Percentiles rank a stretch among this genome's conserved stretches.
phyloP scores from a whole-genome alignment of 2,888 invertebrate genomes.

The Stramonita haemastoma region DNA sequence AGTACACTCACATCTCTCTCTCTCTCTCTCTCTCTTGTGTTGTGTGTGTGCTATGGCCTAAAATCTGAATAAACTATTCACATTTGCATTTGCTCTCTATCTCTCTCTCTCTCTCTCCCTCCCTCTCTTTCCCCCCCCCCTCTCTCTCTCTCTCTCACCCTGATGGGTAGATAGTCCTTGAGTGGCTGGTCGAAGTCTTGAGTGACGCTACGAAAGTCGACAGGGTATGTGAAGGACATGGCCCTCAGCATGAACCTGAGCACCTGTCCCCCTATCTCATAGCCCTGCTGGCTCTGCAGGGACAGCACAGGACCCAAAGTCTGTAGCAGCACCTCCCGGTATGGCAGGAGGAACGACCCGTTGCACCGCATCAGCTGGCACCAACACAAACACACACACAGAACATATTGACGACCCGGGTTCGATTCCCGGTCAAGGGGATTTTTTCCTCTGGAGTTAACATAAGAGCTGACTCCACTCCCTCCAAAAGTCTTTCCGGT shows the following conservation, averaged over 20 bases:
- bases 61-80: no score
- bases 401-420: no score
- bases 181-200: constrained; percentile 83
- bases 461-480: no score
- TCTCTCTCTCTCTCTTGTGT: constrained; percentile 77
- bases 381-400: no score
- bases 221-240: constrained; percentile 82
- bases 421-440: no score
- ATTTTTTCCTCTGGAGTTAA: no score
- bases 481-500: no score
- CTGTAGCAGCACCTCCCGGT: constrained; percentile 83
- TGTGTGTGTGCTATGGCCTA: no score
- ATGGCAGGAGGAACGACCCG: constrained; percentile 83
- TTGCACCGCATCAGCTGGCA: constrained; percentile 82
- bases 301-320: constrained; percentile 86
- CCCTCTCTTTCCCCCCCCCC: no score
- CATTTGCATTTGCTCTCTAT: no score
- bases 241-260: constrained; percentile 81
- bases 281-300: constrained; percentile 84
- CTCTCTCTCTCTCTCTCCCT: no score
- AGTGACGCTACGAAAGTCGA: constrained; percentile 83
- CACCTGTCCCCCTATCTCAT: constrained; percentile 82
- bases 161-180: constrained; percentile 84
- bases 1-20: background rate
- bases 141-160: constrained; percentile 74